Base-by-base conservation (phyloP, 1,140 invertebrate genomes). In the Aphelenchoides besseyi region DNA sequence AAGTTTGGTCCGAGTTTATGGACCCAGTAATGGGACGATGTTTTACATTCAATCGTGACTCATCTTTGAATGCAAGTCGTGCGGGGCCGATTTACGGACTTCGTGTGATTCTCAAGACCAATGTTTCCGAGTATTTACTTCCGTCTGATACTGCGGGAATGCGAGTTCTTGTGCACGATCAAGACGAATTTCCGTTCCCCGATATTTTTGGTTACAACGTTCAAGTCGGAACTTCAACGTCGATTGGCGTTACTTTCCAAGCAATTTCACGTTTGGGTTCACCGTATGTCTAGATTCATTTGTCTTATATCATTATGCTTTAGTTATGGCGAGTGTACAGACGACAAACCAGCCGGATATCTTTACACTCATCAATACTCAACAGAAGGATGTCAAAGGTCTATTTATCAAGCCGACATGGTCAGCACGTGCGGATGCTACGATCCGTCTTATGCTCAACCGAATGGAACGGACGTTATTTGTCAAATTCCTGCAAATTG, bases 191-290 rank as follows among this genome's bases (percentile, higher is more conserved):
- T 18, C 74, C 74, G 0, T 75, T 75, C 55, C 73, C 74, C 0
- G 74, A 76, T 57, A 74, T 78, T 64, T 78, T 77, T 61, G 74
- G 74, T 16, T 76, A 76, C 33, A 69, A 69, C 3, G 64, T 69
- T 29, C 67, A 69, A 28, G 67, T 69, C 2, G 67, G 67, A 16
- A 69, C 61, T 1, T 12, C 67, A 1, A 69, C 67, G 2, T 69
- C 67, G 2, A 69, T 69, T 37, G 67, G 67, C 16, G 67, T 69
- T 29, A 69, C 67, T 33, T 69, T 29, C 9, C 41, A 32, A 68
- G 71, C 69, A 2, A 74, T 71, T 18, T 73, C 70, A 16, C 73
- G 71, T 3, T 54, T 72, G 35, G 71, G 71, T 1, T 9, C 12
- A 18, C 71, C 71, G 12, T 72, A 72, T n/a, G 71, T n/a, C n/a